These are phyloP conservation scores for Cenopis cana DNA, from an alignment of 2,888 invertebrate genomes.

Conservation along the genomic window DNA sequence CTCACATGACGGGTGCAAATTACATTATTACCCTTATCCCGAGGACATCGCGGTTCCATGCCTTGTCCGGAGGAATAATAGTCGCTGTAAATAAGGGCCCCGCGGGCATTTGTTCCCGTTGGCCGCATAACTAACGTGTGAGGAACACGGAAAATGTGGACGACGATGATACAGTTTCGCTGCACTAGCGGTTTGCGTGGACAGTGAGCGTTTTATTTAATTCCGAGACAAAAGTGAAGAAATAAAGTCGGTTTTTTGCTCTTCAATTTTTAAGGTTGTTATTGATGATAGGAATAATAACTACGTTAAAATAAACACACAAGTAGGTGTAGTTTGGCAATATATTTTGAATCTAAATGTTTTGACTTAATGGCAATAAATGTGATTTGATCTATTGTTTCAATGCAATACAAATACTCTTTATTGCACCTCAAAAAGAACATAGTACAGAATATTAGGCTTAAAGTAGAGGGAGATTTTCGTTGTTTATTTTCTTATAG, in stretches of 20 bases:
- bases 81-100: conserved; percentile 61
- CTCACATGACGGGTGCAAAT: conserved; percentile 42
- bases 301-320: neutral
- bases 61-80: conserved; percentile 50
- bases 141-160: conserved; percentile 61
- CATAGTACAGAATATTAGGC: no score
- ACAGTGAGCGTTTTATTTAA: neutral
- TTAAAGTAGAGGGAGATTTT: no score
- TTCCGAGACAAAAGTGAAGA: neutral
- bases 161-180: conserved; percentile 58
- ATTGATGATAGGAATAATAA: neutral
- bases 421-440: no score
- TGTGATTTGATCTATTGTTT: no score
- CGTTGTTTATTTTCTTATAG: neutral
- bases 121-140: conserved; percentile 65
- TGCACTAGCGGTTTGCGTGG: conserved; percentile 18
- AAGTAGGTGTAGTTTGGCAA: neutral
- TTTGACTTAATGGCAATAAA: neutral
- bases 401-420: no score
- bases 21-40: conserved; percentile 43
- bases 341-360: neutral
- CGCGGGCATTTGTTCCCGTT: conserved; percentile 63
- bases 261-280: neutral
- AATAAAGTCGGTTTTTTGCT: neutral
- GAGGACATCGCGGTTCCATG: conserved; percentile 39